phyloP scores from a whole-genome alignment of 2,888 invertebrate species.

The Parascotia fuliginaria region DNA sequence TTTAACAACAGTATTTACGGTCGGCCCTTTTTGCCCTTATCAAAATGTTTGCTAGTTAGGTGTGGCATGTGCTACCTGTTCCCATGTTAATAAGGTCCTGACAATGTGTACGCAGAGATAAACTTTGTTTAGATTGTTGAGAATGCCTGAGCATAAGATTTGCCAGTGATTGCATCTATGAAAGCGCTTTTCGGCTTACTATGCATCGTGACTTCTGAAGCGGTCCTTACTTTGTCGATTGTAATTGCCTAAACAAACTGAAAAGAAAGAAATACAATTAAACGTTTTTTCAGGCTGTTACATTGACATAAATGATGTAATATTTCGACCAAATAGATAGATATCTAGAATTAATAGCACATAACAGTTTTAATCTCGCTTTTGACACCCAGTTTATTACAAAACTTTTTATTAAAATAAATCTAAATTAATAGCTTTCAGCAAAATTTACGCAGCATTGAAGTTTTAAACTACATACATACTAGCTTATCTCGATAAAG shows the following conservation, averaged over 20 bases:
- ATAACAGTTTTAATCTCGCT: conserved; percentile 18
- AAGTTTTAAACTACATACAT: conserved; percentile 14
- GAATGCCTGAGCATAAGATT: too few species aligned
- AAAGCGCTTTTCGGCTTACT: too few species aligned
- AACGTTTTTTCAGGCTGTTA: too few species aligned
- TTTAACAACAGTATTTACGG: conserved; percentile 20
- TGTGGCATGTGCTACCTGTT: conserved; percentile 19
- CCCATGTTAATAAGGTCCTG: conserved; percentile 28
- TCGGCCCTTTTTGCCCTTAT: conserved; percentile 26
- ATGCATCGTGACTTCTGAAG: too few species aligned
- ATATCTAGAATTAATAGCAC: conserved; percentile 11
- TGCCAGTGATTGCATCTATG: too few species aligned
- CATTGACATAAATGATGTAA: too few species aligned
- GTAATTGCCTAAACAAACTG: too few species aligned
- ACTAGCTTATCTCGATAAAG: conserved; percentile 13
- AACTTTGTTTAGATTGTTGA: too few species aligned
- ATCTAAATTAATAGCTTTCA: conserved; percentile 30
- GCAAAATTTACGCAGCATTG: conserved; percentile 4
- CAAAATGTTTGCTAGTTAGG: conserved; percentile 27
- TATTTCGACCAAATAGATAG: too few species aligned
- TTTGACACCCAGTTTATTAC: conserved; percentile 22
- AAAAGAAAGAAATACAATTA: too few species aligned
- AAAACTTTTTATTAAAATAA: conserved; percentile 16
- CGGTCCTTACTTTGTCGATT: too few species aligned
- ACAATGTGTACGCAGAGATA: conserved; percentile 13